A percentile compares a stretch with the other conserved stretches of the same genome.
Conservation (phyloP, 1,140 invertebrate genomes). For the Probaryconus sp. region DNA sequence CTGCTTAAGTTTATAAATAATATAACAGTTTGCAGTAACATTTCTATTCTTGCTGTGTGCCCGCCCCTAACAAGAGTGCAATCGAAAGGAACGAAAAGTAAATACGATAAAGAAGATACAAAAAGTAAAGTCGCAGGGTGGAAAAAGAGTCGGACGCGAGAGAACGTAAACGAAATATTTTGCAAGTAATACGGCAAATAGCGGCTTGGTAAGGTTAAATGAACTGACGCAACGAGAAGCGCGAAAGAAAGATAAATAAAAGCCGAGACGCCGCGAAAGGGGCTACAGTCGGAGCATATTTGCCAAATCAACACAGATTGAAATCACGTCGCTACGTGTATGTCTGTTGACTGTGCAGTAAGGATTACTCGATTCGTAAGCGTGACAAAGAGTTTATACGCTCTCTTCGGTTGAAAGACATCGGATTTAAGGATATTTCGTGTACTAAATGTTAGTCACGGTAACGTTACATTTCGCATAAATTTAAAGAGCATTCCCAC, state of each 20-base stretch:
- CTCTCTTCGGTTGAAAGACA: conserved; percentile 39
- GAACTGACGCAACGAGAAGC: conserved; percentile 67
- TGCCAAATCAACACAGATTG: conserved; percentile 77
- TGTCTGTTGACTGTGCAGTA: conserved; percentile 65
- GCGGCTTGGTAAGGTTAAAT: conserved; percentile 69
- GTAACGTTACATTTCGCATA: conserved; percentile 23
- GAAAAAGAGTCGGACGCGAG: conserved; percentile 38
- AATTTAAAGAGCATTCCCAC: no score
- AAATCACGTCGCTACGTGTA: conserved; percentile 69
- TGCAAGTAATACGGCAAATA: conserved; percentile 73
- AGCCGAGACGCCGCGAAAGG: conserved; percentile 59
- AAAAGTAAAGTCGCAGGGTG: conserved; percentile 23
- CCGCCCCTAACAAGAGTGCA: conserved; percentile 23
- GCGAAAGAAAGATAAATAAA: conserved; percentile 72
- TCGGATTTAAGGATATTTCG: conserved; percentile 28
- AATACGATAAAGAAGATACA: conserved; percentile 41
- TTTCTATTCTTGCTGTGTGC: conserved; percentile 41
- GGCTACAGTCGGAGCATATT: conserved; percentile 67
- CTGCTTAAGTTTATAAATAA: conserved; percentile 49
- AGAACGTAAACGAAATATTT: conserved; percentile 72
- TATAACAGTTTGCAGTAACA: conserved; percentile 6
- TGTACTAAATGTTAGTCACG: conserved; percentile 24
- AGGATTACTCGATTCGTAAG: conserved; percentile 52
- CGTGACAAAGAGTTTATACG: conserved; percentile 53
- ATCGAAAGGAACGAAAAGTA: conserved; percentile 30